These are phyloP conservation scores for Oconnorella tubifera DNA, from an alignment of 2,888 invertebrate genomes.

Conservation along the genomic window DNA sequence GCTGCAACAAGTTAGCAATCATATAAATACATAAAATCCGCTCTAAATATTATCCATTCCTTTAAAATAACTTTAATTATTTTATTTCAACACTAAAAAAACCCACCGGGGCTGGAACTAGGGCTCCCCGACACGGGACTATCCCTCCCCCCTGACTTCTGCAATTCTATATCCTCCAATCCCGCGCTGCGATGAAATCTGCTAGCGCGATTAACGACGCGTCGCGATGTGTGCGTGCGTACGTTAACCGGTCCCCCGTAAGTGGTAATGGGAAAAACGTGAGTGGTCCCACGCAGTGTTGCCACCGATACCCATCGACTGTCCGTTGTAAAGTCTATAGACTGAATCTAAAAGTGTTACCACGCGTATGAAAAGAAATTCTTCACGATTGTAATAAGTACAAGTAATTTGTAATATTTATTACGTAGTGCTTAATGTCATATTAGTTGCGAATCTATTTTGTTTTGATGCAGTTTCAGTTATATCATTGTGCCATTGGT, in stretches of 20 bases:
- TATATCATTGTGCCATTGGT: too few relatives aligned
- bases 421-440: too few relatives aligned
- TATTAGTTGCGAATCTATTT: too few relatives aligned
- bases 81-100: not conserved
- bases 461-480: too few relatives aligned
- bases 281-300: conserved; percentile 92
- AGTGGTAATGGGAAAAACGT: conserved; percentile 93
- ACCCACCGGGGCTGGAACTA: not conserved
- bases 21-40: too few relatives aligned
- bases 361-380: too few relatives aligned
- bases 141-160: conserved; percentile 60
- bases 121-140: conserved; percentile 63
- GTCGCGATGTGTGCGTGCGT: conserved; percentile 20
- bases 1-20: too few relatives aligned
- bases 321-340: conserved; percentile 86
- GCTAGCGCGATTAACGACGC: conserved; percentile 67
- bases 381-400: too few relatives aligned
- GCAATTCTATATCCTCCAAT: conserved; percentile 59
- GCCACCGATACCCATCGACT: conserved; percentile 93
- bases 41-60: not conserved
- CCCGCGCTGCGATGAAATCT: conserved; percentile 95
- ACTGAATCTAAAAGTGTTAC: conserved; percentile 63
- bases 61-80: not conserved
- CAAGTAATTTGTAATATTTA: too few relatives aligned
- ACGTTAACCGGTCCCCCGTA: conserved; percentile 81